Evolutionary conservation across 2,113 vertebrate genomes (phyloP).

Genomic region (Thunnus maccoyii): DNA sequence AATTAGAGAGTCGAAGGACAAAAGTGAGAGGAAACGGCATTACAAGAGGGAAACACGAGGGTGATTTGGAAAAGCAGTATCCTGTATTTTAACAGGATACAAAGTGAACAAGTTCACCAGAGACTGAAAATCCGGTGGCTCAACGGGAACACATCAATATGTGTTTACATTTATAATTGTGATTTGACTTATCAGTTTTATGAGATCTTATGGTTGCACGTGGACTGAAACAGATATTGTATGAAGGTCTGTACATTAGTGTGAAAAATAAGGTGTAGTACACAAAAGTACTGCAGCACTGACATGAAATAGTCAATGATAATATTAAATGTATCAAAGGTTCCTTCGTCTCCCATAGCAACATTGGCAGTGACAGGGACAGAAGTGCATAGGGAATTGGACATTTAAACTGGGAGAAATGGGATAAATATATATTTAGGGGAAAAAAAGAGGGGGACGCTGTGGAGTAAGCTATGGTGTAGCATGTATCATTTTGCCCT

Average conservation of each 20-base stretch:
- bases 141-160: neutral
- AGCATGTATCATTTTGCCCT: too few species aligned
- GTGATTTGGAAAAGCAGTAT: neutral
- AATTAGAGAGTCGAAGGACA: slow-evolving; percentile 1
- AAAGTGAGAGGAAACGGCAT: slow-evolving; percentile 8
- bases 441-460: too few species aligned
- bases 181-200: neutral
- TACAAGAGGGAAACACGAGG: neutral
- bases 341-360: too few species aligned
- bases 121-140: neutral
- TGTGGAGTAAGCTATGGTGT: too few species aligned
- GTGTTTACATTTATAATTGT: neutral
- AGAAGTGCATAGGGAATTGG: too few species aligned
- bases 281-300: too few species aligned
- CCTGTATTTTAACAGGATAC: neutral
- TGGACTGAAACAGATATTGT: neutral
- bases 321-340: too few species aligned
- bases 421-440: too few species aligned
- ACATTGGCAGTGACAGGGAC: too few species aligned
- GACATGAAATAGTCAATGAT: too few species aligned
- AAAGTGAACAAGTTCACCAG: neutral
- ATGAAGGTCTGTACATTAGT: neutral
- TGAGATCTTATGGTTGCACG: neutral
- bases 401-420: too few species aligned
- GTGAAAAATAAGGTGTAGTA: too few species aligned